A percentile compares a stretch with the other conserved stretches of the same genome.
Conservation (phyloP, 2,888 invertebrate species). For the Rhagophthalmus giganteus region DNA sequence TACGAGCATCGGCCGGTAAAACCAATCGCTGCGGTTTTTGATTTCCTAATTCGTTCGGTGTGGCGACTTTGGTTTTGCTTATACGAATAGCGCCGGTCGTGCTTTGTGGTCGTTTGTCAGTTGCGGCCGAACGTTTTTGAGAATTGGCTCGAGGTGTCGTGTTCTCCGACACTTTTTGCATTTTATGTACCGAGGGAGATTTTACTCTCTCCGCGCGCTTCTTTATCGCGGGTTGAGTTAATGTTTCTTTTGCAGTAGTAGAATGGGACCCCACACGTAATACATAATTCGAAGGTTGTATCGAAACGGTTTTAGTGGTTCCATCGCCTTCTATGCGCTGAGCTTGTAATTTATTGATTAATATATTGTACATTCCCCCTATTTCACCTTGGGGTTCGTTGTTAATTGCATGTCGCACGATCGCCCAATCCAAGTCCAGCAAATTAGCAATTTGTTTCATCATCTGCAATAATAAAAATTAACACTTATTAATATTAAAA, state of each 20-base stretch:
- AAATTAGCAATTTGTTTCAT: slow-evolving; percentile 60
- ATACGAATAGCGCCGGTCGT: background rate
- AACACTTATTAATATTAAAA: background rate
- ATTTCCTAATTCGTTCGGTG: background rate
- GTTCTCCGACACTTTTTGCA: slow-evolving; percentile 15
- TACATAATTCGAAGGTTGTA: slow-evolving; percentile 13
- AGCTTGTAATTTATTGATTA: slow-evolving; percentile 40
- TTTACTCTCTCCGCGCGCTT: slow-evolving; percentile 28
- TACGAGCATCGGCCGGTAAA: slow-evolving; percentile 4
- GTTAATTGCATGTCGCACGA: slow-evolving; percentile 58
- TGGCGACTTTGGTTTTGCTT: background rate
- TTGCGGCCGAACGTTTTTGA: background rate
- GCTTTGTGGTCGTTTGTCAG: slow-evolving; percentile 13
- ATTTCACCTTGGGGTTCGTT: slow-evolving; percentile 62
- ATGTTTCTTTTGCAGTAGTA: slow-evolving; percentile 1
- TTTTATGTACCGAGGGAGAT: slow-evolving; percentile 32
- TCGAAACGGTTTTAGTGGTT: slow-evolving; percentile 35
- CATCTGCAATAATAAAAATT: slow-evolving; percentile 41
- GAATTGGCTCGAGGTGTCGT: slow-evolving; percentile 16
- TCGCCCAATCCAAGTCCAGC: slow-evolving; percentile 53
- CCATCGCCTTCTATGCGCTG: slow-evolving; percentile 42
- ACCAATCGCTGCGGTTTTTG: background rate
- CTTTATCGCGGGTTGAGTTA: slow-evolving; percentile 1
- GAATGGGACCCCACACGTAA: background rate
- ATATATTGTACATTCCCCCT: slow-evolving; percentile 67